Evolutionary conservation across 2,888 invertebrate genomes (phyloP).

Genomic region (Parnassius apollo): DNA sequence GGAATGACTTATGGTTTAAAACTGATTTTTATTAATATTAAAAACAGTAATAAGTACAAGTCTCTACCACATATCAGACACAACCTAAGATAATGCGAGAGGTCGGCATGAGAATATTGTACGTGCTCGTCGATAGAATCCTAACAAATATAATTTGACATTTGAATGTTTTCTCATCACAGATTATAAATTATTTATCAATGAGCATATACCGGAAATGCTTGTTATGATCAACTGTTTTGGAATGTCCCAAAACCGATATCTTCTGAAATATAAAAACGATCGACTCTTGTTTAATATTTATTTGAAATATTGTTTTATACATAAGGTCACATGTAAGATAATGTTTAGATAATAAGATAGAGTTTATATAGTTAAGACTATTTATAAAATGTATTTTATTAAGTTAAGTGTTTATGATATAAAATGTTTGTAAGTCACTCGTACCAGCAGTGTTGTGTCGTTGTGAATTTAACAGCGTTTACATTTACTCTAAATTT

Average conservation of each 20-base stretch:
- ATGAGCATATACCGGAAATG: constrained; percentile 40
- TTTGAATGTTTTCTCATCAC: constrained; percentile 32
- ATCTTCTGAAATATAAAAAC: constrained; percentile 12
- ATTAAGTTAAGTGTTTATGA: constrained; percentile 29
- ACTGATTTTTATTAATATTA: too few relatives aligned
- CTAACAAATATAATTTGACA: constrained; percentile 18
- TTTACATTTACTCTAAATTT: constrained; percentile 31
- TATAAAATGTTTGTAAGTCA: constrained; percentile 40
- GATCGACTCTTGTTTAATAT: constrained; percentile 12
- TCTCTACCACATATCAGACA: neutral
- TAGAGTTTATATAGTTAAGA: constrained; percentile 41
- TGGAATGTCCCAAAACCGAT: constrained; percentile 17
- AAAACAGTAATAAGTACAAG: neutral
- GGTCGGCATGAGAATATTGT: constrained; percentile 23
- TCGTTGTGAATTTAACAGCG: constrained; percentile 34
- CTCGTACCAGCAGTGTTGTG: constrained; percentile 41
- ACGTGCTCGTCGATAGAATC: constrained; percentile 49
- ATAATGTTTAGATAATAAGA: constrained; percentile 37
- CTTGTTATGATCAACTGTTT: constrained; percentile 20
- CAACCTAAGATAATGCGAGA: constrained; percentile 16
- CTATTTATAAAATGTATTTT: constrained; percentile 46
- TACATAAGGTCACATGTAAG: constrained; percentile 33
- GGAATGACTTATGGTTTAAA: too few relatives aligned
- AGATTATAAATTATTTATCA: constrained; percentile 37
- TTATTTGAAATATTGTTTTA: constrained; percentile 7